Conservation (phyloP, 2,113 vertebrate genomes). For the Tinamus guttatus region DNA sequence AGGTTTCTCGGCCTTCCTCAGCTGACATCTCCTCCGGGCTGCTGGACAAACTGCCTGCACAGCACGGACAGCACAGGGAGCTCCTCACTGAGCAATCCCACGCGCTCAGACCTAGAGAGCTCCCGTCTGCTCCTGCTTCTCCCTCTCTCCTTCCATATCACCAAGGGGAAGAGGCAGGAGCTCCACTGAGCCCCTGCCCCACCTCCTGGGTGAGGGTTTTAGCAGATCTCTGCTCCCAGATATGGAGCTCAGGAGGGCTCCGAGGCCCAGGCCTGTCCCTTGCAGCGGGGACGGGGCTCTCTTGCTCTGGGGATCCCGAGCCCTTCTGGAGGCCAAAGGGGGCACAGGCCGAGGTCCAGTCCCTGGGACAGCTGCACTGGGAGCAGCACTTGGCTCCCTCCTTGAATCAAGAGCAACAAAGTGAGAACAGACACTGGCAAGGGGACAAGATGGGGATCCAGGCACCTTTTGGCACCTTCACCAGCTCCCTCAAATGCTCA, state of each 20-base stretch:
- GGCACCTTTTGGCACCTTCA: too few species aligned
- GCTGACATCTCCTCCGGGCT: slow-evolving; percentile 81
- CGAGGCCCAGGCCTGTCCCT: neutral
- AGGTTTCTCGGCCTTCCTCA: slow-evolving; percentile 79
- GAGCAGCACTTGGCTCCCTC: neutral
- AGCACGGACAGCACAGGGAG: fast-evolving
- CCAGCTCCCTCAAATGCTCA: neutral
- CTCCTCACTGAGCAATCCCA: fast-evolving
- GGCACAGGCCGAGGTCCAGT: neutral
- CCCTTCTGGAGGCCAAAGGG: neutral
- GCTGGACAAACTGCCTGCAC: slow-evolving; percentile 78
- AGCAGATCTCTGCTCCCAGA: neutral
- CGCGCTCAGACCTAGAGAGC: too few species aligned
- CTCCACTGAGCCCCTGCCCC: neutral
- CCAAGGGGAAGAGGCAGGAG: too few species aligned
- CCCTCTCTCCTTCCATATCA: neutral
- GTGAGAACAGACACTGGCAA: neutral
- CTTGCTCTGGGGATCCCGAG: too few species aligned
- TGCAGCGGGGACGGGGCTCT: neutral
- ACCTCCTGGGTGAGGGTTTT: neutral
- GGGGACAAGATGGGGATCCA: too few species aligned
- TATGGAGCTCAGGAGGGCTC: neutral
- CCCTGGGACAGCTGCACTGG: neutral
- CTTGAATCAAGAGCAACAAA: too few species aligned
- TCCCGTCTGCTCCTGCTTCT: too few species aligned